phyloP scores from a whole-genome alignment of 2,888 invertebrate genomes.

The Macrophya alboannulata region DNA sequence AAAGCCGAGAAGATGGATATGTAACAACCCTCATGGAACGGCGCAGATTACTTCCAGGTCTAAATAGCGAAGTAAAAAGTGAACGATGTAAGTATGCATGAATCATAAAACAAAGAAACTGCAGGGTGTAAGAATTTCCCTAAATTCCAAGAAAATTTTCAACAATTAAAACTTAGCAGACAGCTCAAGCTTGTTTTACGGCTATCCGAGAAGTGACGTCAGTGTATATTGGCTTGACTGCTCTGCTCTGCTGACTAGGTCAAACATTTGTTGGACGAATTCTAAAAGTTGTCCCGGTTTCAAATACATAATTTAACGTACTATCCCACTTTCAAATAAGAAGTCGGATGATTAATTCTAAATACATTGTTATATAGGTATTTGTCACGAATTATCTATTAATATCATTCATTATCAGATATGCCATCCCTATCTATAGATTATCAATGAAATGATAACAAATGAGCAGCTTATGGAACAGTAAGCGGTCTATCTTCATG shows the following conservation, averaged over 20 bases:
- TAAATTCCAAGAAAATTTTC: no score
- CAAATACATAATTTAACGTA: not conserved
- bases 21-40: conserved; percentile 93
- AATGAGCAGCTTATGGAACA: no score
- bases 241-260: no score
- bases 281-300: not conserved
- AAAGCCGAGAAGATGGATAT: conserved; percentile 88
- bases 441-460: no score
- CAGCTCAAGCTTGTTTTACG: no score
- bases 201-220: no score
- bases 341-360: not conserved
- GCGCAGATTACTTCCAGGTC: conserved; percentile 89
- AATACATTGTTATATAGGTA: not conserved
- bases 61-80: conserved; percentile 84
- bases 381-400: not conserved
- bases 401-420: conserved; percentile 41
- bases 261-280: no score
- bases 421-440: not conserved
- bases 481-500: no score
- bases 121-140: not conserved
- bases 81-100: conserved; percentile 69
- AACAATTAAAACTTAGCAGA: no score
- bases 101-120: not conserved
- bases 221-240: no score
- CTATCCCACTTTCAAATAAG: no score